These are phyloP conservation scores for Isaurus tuberculatus DNA, from an alignment of 92 coral and sea anemone species.

Conservation along the genomic window DNA sequence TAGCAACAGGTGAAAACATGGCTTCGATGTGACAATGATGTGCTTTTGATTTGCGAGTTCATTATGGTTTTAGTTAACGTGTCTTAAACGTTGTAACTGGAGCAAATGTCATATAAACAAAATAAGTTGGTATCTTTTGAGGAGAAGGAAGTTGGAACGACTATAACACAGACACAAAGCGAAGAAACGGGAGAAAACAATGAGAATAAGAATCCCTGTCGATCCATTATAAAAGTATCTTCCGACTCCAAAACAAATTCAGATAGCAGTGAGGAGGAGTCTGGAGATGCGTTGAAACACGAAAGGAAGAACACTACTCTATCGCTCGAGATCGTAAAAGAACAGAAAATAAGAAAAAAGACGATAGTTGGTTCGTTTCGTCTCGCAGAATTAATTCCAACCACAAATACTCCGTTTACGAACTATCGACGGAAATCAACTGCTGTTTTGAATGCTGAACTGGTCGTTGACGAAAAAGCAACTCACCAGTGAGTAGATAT, in stretches of 20 bases:
- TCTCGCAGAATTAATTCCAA: constrained; percentile 85
- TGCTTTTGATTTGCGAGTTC: not conserved
- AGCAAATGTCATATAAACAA: constrained; percentile 30
- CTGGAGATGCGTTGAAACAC: constrained; percentile 51
- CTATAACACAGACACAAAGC: constrained; percentile 1
- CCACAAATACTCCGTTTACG: constrained; percentile 80
- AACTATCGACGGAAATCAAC: constrained; percentile 84
- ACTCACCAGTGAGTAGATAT: constrained; percentile 86
- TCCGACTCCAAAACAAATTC: not conserved
- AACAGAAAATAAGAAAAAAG: constrained; percentile 76
- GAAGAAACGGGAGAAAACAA: not conserved
- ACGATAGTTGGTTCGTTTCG: constrained; percentile 94
- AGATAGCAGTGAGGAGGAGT: constrained; percentile 54
- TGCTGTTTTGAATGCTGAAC: constrained; percentile 70
- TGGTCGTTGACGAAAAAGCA: constrained; percentile 81
- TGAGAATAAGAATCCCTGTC: not conserved
- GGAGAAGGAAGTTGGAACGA: not conserved
- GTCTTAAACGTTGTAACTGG: constrained; percentile 7
- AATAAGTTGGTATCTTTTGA: not conserved
- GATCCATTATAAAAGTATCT: not conserved
- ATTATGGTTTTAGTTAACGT: constrained; percentile 37
- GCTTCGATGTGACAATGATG: not conserved
- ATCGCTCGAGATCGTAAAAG: constrained; percentile 67
- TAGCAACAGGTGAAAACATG: constrained; percentile 39
- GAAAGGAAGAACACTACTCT: constrained; percentile 58